phyloP scores from a whole-genome alignment of 2,888 invertebrate species.

The Ennomos quercinarius region DNA sequence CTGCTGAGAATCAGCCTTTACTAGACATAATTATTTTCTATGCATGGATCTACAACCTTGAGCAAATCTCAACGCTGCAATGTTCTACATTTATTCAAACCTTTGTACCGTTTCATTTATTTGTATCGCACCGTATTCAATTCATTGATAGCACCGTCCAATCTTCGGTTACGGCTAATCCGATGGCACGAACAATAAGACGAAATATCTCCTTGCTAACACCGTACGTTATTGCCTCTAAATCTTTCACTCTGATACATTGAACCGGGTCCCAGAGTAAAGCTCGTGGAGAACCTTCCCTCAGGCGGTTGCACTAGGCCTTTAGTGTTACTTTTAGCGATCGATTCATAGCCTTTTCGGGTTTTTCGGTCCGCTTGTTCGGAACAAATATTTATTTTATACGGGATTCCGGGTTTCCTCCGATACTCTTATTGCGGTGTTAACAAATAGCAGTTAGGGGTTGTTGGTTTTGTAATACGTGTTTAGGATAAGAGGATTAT shows the following conservation, averaged over 20 bases:
- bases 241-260: slow-evolving; percentile 68
- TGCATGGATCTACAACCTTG: too few relatives aligned
- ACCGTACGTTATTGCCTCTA: slow-evolving; percentile 81
- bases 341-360: slow-evolving; percentile 53
- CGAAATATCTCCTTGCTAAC: slow-evolving; percentile 70
- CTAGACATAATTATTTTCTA: too few relatives aligned
- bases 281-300: slow-evolving; percentile 42
- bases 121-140: slow-evolving; percentile 21
- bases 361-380: slow-evolving; percentile 54
- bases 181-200: slow-evolving; percentile 78
- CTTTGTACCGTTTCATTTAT: background rate
- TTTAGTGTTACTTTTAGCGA: slow-evolving; percentile 72
- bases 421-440: slow-evolving; percentile 74
- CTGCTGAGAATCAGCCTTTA: too few relatives aligned
- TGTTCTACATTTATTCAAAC: too few relatives aligned
- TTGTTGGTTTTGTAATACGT: slow-evolving; percentile 52
- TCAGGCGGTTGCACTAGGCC: slow-evolving; percentile 67
- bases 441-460: slow-evolving; percentile 61
- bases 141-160: slow-evolving; percentile 21
- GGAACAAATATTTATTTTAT: slow-evolving; percentile 74
- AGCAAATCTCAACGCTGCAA: too few relatives aligned
- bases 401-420: slow-evolving; percentile 45
- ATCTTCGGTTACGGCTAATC: slow-evolving; percentile 62
- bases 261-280: slow-evolving; percentile 29
- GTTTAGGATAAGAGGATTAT: slow-evolving; percentile 42